phyloP scores from a whole-genome alignment of 2,113 vertebrate genomes.

The Prionailurus bengalensis region DNA sequence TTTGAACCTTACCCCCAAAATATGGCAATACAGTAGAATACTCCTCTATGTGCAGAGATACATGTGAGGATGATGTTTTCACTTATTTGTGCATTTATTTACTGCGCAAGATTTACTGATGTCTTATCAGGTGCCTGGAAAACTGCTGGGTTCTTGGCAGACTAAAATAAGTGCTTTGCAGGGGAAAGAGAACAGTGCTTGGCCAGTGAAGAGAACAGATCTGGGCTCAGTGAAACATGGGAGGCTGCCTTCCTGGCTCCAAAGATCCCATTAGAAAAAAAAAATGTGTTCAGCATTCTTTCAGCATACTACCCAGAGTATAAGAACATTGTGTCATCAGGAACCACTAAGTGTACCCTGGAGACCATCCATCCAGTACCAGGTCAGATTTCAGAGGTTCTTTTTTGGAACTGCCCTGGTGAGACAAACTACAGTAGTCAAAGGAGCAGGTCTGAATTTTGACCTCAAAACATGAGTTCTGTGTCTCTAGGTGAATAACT shows the following conservation, averaged over 20 bases:
- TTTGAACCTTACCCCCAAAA: background rate
- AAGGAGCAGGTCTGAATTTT: background rate
- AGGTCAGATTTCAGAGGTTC: conserved; percentile 33
- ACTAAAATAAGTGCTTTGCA: background rate
- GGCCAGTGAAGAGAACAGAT: background rate
- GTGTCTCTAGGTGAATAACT: background rate
- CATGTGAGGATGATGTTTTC: background rate
- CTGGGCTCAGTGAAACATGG: background rate
- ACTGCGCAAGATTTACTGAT: background rate
- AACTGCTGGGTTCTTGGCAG: background rate
- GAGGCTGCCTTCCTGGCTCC: conserved; percentile 45
- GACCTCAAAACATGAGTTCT: background rate
- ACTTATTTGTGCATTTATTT: background rate
- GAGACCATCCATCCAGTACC: conserved; percentile 11
- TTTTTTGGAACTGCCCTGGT: background rate
- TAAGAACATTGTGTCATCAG: conserved; percentile 55
- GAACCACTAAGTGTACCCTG: conserved; percentile 46
- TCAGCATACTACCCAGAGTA: background rate
- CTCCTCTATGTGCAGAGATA: background rate
- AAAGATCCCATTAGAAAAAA: conserved; percentile 25
- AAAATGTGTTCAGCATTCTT: conserved; percentile 44
- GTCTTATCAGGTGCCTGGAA: background rate
- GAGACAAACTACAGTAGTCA: background rate
- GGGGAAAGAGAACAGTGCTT: background rate
- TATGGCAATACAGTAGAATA: background rate